Percentiles rank a stretch among this genome's conserved stretches.
Evolutionary conservation across 2,113 vertebrate genomes (phyloP).

Genomic region (Brachirus orientalis): DNA sequence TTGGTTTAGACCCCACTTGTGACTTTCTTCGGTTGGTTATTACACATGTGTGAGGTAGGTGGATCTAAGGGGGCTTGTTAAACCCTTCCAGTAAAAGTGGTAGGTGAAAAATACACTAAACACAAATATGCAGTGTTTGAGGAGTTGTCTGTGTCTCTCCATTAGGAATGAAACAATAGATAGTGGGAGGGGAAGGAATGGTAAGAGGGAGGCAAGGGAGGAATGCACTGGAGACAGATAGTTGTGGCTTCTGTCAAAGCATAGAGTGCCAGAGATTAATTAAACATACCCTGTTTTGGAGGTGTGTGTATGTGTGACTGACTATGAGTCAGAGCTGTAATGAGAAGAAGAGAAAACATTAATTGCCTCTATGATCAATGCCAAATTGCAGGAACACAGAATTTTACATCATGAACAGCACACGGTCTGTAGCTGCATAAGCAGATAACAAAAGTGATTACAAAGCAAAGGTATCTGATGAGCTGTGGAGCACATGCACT

Average conservation of each 20-base stretch:
- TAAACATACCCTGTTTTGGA: slow-evolving; percentile 63
- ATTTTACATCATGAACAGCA: slow-evolving; percentile 46
- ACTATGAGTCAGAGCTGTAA: slow-evolving; percentile 54
- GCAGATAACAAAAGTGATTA: slow-evolving; percentile 22
- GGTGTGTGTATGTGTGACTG: slow-evolving; percentile 55
- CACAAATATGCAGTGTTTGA: slow-evolving; percentile 26
- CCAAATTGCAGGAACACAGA: slow-evolving; percentile 49
- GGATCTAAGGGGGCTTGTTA: slow-evolving; percentile 19
- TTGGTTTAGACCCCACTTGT: slow-evolving; percentile 7
- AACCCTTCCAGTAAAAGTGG: slow-evolving; percentile 16
- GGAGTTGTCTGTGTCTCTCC: slow-evolving; percentile 46
- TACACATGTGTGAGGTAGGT: slow-evolving; percentile 9
- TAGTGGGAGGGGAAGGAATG: slow-evolving; percentile 46
- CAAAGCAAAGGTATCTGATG: not conserved
- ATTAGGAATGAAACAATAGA: slow-evolving; percentile 34
- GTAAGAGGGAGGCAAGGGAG: slow-evolving; percentile 49
- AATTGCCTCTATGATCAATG: slow-evolving; percentile 57
- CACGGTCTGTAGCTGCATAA: no score
- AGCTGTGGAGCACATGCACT: not conserved
- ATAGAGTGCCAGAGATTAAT: slow-evolving; percentile 73
- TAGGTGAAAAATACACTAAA: slow-evolving; percentile 12
- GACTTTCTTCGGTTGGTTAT: slow-evolving; percentile 26
- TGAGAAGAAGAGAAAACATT: slow-evolving; percentile 67
- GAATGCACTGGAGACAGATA: slow-evolving; percentile 51
- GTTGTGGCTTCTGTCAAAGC: slow-evolving; percentile 61